phyloP scores from a whole-genome alignment of 2,888 invertebrate species.

The Seira ritae region DNA sequence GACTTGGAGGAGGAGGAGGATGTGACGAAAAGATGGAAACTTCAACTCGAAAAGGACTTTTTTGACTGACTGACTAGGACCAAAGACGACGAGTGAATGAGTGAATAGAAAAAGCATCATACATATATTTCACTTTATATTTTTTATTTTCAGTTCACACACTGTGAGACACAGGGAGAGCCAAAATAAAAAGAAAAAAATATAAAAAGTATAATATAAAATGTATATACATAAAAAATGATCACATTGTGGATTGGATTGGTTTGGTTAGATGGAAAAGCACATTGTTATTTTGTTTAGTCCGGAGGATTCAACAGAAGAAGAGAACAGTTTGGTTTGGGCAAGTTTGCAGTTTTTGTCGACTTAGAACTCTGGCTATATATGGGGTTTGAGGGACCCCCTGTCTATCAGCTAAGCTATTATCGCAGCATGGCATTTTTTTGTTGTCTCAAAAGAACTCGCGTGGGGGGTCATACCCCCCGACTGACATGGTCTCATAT shows the following conservation, averaged over 20 bases:
- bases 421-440: conserved; percentile 74
- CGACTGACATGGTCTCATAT: conserved; percentile 59
- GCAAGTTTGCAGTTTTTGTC: conserved; percentile 74
- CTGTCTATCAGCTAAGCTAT: conserved; percentile 74
- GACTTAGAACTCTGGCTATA: conserved; percentile 74
- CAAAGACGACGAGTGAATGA: conserved; percentile 66
- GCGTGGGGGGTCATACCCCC: conserved; percentile 73
- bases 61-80: conserved; percentile 61
- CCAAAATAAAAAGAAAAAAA: conserved; percentile 43
- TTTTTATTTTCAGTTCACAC: background rate
- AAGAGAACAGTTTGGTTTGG: too few relatives aligned
- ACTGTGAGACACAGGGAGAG: conserved; percentile 2
- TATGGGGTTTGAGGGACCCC: conserved; percentile 74
- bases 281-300: conserved; percentile 60
- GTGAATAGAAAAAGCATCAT: conserved; percentile 64
- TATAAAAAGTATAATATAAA: conserved; percentile 44
- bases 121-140: conserved; percentile 41
- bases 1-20: conserved; percentile 58
- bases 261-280: too few relatives aligned
- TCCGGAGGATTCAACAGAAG: too few relatives aligned
- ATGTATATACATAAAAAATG: conserved; percentile 48
- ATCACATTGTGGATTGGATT: conserved; percentile 18
- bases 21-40: conserved; percentile 40
- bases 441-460: conserved; percentile 74
- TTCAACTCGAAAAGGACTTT: background rate